A percentile compares a stretch with the other conserved stretches of the same genome.
Evolutionary conservation across 2,113 vertebrate species (phyloP).

Genomic region (Hoplias malabaricus): DNA sequence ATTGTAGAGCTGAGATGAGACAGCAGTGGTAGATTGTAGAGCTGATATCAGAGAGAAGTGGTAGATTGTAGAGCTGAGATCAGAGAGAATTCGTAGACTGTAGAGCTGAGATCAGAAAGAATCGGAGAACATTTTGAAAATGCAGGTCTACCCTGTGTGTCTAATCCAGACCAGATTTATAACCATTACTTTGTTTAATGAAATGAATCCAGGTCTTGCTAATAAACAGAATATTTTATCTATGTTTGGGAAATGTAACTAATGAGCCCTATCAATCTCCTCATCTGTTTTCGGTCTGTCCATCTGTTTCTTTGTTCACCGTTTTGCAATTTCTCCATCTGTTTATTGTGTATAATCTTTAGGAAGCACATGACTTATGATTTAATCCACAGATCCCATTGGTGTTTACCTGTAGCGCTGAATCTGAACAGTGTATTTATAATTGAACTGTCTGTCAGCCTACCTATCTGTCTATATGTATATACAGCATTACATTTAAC

Average conservation of each 20-base stretch:
- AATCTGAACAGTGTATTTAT: no score
- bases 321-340: no score
- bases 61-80: no score
- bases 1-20: no score
- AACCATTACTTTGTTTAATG: slow-evolving; percentile 46
- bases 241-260: slow-evolving; percentile 1
- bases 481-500: no score
- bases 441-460: neutral
- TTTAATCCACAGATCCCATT: no score
- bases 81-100: neutral
- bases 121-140: slow-evolving; percentile 9
- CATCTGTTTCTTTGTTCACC: no score
- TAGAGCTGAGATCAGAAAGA: slow-evolving; percentile 6
- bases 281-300: neutral
- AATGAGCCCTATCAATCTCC: slow-evolving; percentile 18
- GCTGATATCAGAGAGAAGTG: no score
- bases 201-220: slow-evolving; percentile 18
- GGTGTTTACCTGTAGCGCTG: no score
- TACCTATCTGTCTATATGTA: neutral
- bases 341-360: no score
- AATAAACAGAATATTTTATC: slow-evolving; percentile 42
- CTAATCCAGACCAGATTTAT: neutral
- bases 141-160: neutral
- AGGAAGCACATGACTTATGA: no score
- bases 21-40: no score